Conservation (phyloP, 1,140 invertebrate species). For the Bombus affinis region DNA sequence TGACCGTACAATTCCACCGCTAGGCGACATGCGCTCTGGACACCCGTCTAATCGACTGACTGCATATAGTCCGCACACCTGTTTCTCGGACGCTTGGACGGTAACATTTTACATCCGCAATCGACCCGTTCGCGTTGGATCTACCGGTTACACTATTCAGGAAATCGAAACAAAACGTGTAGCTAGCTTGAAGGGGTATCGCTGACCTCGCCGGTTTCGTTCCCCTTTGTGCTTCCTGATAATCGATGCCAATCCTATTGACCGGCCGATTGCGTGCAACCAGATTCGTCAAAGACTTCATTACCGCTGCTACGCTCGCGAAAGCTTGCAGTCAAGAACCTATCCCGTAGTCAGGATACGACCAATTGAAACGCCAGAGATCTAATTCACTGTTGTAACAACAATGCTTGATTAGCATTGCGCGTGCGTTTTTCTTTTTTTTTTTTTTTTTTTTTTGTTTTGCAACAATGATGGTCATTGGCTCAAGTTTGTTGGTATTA, state of each 20-base stretch:
- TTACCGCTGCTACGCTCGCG: background rate
- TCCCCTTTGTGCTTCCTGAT: slow-evolving; percentile 27
- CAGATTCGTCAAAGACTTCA: slow-evolving; percentile 20
- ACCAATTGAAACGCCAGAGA: background rate
- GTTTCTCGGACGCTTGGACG: slow-evolving; percentile 53
- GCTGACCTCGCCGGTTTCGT: slow-evolving; percentile 14
- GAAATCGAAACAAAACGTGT: slow-evolving; percentile 52
- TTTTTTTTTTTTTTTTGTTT: background rate
- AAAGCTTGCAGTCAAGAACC: background rate
- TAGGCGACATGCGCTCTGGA: slow-evolving; percentile 60
- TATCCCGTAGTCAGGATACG: background rate
- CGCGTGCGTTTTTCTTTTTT: no score
- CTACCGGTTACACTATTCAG: slow-evolving; percentile 35
- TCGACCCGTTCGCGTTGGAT: slow-evolving; percentile 41
- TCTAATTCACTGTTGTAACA: background rate
- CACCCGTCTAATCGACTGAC: slow-evolving; percentile 65
- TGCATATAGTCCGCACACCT: slow-evolving; percentile 60
- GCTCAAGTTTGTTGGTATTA: background rate
- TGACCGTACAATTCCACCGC: slow-evolving; percentile 51
- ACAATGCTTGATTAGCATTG: background rate
- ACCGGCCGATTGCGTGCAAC: background rate
- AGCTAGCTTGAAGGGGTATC: slow-evolving; percentile 17
- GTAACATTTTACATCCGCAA: slow-evolving; percentile 59
- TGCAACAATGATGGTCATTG: background rate
- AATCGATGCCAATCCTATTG: slow-evolving; percentile 28